phyloP scores from a whole-genome alignment of 2,113 vertebrate genomes.

The Xenus cinereus region DNA sequence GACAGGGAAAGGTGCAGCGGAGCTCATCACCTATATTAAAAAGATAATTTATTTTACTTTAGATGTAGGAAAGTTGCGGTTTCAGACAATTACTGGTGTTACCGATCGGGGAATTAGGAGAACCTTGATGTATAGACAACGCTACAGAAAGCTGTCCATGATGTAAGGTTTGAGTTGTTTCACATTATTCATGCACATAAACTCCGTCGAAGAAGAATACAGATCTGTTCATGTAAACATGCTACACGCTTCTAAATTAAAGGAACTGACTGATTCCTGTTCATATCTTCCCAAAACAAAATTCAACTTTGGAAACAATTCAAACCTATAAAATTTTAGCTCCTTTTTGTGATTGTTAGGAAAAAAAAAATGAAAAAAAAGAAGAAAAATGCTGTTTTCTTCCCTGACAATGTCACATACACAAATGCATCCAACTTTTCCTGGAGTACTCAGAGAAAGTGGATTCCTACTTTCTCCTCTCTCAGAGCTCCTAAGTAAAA shows the following conservation, averaged over 20 bases:
- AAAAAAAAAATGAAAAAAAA: background rate
- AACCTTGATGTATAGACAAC: background rate
- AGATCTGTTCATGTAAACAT: background rate
- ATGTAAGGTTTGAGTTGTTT: background rate
- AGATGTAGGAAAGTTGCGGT: background rate
- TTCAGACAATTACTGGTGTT: background rate
- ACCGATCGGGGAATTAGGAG: background rate
- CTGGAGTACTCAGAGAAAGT: background rate
- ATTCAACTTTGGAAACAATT: background rate
- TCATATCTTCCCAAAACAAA: background rate
- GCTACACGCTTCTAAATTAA: background rate
- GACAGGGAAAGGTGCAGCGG: background rate
- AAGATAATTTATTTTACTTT: background rate
- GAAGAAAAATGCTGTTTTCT: background rate
- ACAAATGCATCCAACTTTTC: background rate
- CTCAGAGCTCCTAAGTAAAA: background rate
- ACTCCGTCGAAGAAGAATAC: background rate
- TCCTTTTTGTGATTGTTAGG: background rate
- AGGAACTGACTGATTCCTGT: background rate
- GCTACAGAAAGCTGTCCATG: background rate
- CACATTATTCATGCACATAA: background rate
- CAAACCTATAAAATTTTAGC: background rate
- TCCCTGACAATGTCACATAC: background rate
- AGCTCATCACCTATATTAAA: background rate
- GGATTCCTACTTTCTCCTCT: background rate